Evolutionary conservation across 2,113 vertebrate species (phyloP).

Genomic region (Chelonoidis abingdonii): DNA sequence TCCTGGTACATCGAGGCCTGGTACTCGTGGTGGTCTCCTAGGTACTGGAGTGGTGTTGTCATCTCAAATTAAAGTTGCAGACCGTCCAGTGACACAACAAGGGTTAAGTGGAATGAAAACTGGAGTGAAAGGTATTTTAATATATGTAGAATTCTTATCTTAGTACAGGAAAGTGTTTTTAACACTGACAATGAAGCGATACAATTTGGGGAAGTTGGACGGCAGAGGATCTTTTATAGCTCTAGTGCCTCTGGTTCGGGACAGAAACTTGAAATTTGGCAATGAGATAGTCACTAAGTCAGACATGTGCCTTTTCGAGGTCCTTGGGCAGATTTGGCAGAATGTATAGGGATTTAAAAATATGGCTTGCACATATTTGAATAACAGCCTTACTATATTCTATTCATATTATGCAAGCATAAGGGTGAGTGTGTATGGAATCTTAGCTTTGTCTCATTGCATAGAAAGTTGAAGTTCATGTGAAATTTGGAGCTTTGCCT

Average conservation of each 20-base stretch:
- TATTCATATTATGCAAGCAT: background rate
- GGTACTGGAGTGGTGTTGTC: slow-evolving; percentile 85
- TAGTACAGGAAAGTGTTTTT: background rate
- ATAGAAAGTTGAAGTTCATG: background rate
- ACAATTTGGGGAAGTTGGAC: background rate
- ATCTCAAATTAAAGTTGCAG: slow-evolving; percentile 93
- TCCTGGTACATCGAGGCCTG: slow-evolving; percentile 86
- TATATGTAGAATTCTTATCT: slow-evolving; percentile 9
- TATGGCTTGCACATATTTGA: background rate
- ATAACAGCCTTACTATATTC: background rate
- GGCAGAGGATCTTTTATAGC: background rate
- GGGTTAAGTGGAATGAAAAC: slow-evolving; percentile 98
- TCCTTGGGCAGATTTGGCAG: background rate
- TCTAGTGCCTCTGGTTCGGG: background rate
- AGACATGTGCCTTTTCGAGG: background rate
- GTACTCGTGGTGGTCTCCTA: slow-evolving; percentile 80
- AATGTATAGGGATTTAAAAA: background rate
- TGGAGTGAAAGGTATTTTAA: slow-evolving; percentile 88
- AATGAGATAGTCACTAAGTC: background rate
- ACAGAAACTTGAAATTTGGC: background rate
- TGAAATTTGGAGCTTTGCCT: background rate
- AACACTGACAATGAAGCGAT: background rate
- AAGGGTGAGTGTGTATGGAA: background rate
- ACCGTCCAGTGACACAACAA: slow-evolving; percentile 96
- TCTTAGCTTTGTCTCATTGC: background rate